Percentiles rank a stretch among this genome's conserved stretches.
These are phyloP conservation scores for Hecatera dysodea DNA, from an alignment of 2,888 invertebrate genomes.

Conservation along the genomic window DNA sequence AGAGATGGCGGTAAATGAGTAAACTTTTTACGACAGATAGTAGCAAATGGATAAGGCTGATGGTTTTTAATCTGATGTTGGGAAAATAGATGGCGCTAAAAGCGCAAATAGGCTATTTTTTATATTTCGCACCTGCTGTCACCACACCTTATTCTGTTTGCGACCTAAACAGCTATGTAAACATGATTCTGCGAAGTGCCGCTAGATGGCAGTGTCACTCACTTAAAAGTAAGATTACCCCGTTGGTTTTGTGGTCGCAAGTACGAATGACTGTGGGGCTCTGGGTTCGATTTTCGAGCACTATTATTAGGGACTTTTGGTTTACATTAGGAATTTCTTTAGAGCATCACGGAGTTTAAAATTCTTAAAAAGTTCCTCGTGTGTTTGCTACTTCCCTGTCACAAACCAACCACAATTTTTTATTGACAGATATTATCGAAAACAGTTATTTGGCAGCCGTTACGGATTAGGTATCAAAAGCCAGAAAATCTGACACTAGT, in stretches of 20 bases:
- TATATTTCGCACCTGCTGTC: too few relatives aligned
- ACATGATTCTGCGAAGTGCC: background rate
- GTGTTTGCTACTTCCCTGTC: too few relatives aligned
- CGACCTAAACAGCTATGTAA: background rate
- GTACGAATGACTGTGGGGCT: background rate
- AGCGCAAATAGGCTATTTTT: background rate
- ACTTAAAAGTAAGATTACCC: background rate
- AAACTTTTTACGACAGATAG: background rate
- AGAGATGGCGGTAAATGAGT: background rate
- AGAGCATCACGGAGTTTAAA: too few relatives aligned
- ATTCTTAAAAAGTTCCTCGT: too few relatives aligned
- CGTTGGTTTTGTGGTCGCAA: background rate
- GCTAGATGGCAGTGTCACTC: background rate
- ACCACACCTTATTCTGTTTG: too few relatives aligned
- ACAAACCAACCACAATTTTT: too few relatives aligned
- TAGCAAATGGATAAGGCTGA: background rate
- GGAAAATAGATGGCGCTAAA: constrained; percentile 3
- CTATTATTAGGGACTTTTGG: background rate
- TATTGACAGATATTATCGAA: background rate
- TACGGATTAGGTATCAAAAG: too few relatives aligned
- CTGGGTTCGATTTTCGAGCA: background rate
- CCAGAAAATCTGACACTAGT: too few relatives aligned
- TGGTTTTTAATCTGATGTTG: background rate
- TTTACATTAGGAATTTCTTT: background rate
- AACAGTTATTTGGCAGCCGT: background rate